Evolutionary conservation across 2,797 vertebrate species (phyloP), one percentile per base, ranked within the genome.

Genomic region (Chrosomus eos): DNA sequence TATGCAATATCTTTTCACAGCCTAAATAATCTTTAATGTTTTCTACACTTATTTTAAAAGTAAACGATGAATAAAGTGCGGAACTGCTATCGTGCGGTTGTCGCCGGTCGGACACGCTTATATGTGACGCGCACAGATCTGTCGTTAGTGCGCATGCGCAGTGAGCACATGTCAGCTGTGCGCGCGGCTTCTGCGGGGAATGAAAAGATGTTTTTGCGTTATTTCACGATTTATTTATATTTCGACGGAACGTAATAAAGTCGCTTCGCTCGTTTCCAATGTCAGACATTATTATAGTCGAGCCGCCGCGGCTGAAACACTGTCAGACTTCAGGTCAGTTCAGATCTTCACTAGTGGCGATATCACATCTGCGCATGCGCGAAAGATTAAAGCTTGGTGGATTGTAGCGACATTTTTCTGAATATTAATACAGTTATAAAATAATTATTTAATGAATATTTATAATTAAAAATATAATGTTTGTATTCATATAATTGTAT

Each of bases 161-260:
- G 0, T 7, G 38, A 16, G 55, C 68, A 82, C 58, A 3, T 45
- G 55, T 33, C 7, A 3, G 6, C 18, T 5, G 55, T 9, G 6
- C 4, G 6, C 4, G 11, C 18, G 4, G 19, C 28, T n/a, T 3
- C 18, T 45, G 5, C 68, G 33, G 80, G 86, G 38, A 88, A 91
- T 91, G 88, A 89, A 45, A 53, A 86, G 6, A 76, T 89, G 72
- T 89, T 77, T 21, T 38, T 10, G 26, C 71, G 60, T 66, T 8
- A 71, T 85, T 64, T 55, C 43, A 3, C 76, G 77, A 16, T 7
- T 85, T 21, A n/a, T 87, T 68, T 79, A 19, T 28, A 11, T 72
- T 55, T 84, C 86, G 8, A 60, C 68, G 45, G 76, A 72, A 13
- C 62, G 64, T 31, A 80, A 58, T 31, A 75, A 45, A 85, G 5